Evolutionary conservation across 2,113 vertebrate species (phyloP), one percentile per base, ranked within the genome.

Genomic region (Tichodroma muraria): DNA sequence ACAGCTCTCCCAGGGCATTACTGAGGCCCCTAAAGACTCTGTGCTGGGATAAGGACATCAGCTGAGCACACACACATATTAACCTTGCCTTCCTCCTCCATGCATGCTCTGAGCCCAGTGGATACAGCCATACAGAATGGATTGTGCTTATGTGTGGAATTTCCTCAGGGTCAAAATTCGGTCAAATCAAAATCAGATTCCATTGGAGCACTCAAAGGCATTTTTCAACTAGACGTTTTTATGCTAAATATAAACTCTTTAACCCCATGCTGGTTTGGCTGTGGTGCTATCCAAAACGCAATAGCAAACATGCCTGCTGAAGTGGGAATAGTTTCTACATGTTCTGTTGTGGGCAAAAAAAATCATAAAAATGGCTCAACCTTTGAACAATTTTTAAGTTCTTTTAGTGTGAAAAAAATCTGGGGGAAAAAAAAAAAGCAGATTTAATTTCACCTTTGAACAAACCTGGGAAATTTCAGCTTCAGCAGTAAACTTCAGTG

Each of bases 141-240:
- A 47, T 28, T 82, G 78, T 60, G 81, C 64, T 77, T 37, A 50
- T 49, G 65, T 0, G 0, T 80, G 79, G 91, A 76, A 93, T 94
- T 94, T 94, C 87, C 76, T 69, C 56, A 84, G 82, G 95, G 92
- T 96, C 92, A 94, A 76, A 91, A 93, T 44, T 81, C 19, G 3
- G 91, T 96, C 93, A 96, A 59, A 94, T 45, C 54, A 66, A 96
- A 95, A 90, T 82, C 87, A 93, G 64, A 91, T 76, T 93, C 70
- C 71, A 69, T 37, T 60, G 63, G 54, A 95, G 68, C 76, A 90
- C 93, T 94, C 57, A 73, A 83, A 94, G 66, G 70, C 89, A 88
- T 94, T 96, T 96, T 89, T 94, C 77, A 86, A 85, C 78, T 72
- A 44, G 44, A 88, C 77, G 28, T 71, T 93, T 96, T 68, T 44